Base-by-base conservation (phyloP, 2,113 vertebrate species). In the Syrmaticus mikado region DNA sequence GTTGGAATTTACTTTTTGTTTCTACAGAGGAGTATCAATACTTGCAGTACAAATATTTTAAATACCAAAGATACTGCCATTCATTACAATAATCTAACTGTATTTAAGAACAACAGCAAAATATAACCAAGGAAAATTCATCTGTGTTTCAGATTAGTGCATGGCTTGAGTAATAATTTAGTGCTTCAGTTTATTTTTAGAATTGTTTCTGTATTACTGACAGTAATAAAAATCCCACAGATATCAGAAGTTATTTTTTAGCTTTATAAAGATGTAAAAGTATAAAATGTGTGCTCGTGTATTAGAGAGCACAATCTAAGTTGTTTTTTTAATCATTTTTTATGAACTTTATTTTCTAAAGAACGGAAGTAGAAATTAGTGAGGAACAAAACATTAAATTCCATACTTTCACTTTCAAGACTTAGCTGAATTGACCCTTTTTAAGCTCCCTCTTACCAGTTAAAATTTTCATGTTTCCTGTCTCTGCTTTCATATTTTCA, bases 381-480 rank as follows among this genome's bases (percentile, higher is more conserved):
- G 15, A 90, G 98, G 98, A 98, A 98, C 95, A 94, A 96, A 97
- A 97, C 97, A 98, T 98, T 98, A 98, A 96, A 98, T 92, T 97
- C 93, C 90, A 90, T 94, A 90, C 55, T 77, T 62, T 92, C 38
- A 43, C 67, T 87, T 43, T 55, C 30, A 60, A 74, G 73, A 86
- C 61, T 62, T 8, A 61, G 46, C 85, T 48, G 70, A 85, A 43
- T 93, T 96, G 53, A 73, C 97, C 70, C 80, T 85, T 89, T 93
- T 85, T 81, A 85, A 92, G 74, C 62, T 91, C 52, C 75, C 83
- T 94, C 71, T 94, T 95, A 84, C 90, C 92, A 93, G 90, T 96
- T 94, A 94, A 72, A 66, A 45, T 22, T 43, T 65, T 43, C 40
- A 43, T 30, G 9, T 43, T 74, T 74, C 5, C 41, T 36, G 4